Percentiles rank a stretch among this genome's conserved stretches.
Evolutionary conservation across 2,888 invertebrate genomes (phyloP).

Genomic region (Sinhomidia bicolor): DNA sequence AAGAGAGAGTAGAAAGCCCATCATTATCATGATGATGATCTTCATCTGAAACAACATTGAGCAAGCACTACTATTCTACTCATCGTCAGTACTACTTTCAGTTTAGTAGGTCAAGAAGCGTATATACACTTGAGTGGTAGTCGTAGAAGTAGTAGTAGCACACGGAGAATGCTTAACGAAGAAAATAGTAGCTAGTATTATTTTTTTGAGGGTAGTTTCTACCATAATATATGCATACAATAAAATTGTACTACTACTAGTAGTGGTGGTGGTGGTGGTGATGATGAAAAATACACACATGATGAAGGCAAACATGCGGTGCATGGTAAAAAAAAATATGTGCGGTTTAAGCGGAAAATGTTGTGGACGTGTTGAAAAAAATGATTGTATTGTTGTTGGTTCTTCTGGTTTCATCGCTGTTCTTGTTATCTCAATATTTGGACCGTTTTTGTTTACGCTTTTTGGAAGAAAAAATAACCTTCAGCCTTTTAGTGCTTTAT

Average conservation of each 20-base stretch:
- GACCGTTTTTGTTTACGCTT: conserved; percentile 34
- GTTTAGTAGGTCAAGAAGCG: conserved; percentile 34
- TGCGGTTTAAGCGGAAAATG: conserved; percentile 56
- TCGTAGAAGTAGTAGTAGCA: too few relatives aligned
- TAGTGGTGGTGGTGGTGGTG: too few relatives aligned
- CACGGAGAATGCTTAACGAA: not conserved
- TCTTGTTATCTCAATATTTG: conserved; percentile 24
- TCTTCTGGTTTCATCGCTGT: not conserved
- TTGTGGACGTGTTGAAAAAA: conserved; percentile 56
- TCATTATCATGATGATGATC: not conserved
- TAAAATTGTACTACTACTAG: too few relatives aligned
- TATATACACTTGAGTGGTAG: too few relatives aligned
- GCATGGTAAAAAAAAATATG: conserved; percentile 26
- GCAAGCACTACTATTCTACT: too few relatives aligned
- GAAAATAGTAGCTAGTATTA: too few relatives aligned
- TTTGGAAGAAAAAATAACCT: conserved; percentile 18
- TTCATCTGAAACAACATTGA: not conserved
- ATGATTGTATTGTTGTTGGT: conserved; percentile 4
- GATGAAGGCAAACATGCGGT: conserved; percentile 23
- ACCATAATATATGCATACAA: too few relatives aligned
- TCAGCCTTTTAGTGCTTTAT: conserved; percentile 4
- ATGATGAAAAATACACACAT: conserved; percentile 29
- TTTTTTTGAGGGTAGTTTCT: too few relatives aligned
- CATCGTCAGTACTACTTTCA: too few relatives aligned
- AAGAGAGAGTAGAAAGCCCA: not conserved